phyloP scores from a whole-genome alignment of 1,140 invertebrate genomes.

The Micrasema longulum region DNA sequence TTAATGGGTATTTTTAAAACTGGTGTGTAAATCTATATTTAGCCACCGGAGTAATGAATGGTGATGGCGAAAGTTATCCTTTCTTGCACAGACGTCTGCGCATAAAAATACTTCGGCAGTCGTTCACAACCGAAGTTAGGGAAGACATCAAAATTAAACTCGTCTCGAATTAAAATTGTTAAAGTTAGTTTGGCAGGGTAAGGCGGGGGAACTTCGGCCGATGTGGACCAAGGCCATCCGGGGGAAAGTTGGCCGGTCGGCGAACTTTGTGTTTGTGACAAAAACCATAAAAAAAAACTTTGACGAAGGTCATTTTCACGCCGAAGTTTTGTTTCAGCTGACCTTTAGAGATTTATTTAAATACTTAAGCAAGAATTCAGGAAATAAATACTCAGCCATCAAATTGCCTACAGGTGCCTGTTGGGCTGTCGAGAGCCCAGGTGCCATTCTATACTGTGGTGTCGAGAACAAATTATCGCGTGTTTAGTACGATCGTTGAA shows the following conservation, averaged over 20 bases:
- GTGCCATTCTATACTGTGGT: too few species aligned
- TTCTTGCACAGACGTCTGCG: constrained; percentile 16
- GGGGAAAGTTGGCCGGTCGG: constrained; percentile 46
- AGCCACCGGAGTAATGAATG: constrained; percentile 40
- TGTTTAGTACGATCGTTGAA: too few species aligned
- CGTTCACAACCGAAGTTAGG: constrained; percentile 36
- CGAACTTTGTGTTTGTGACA: constrained; percentile 55
- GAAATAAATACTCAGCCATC: too few species aligned
- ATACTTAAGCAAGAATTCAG: too few species aligned
- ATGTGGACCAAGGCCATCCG: constrained; percentile 49
- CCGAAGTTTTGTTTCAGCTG: constrained; percentile 8
- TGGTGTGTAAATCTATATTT: too few species aligned
- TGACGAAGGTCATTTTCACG: constrained; percentile 53
- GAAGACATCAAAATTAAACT: constrained; percentile 55
- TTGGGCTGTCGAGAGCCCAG: too few species aligned
- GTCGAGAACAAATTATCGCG: too few species aligned
- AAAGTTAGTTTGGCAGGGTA: constrained; percentile 50
- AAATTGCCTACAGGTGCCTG: too few species aligned
- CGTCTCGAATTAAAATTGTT: constrained; percentile 55
- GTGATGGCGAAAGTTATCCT: constrained; percentile 37
- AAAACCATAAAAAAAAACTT: constrained; percentile 56
- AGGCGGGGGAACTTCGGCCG: constrained; percentile 37
- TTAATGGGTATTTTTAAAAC: too few species aligned
- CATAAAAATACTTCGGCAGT: constrained; percentile 15
- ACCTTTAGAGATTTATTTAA: constrained; percentile 1